phyloP scores from a whole-genome alignment of 2,888 invertebrate genomes.

The Anthophora plumipes region DNA sequence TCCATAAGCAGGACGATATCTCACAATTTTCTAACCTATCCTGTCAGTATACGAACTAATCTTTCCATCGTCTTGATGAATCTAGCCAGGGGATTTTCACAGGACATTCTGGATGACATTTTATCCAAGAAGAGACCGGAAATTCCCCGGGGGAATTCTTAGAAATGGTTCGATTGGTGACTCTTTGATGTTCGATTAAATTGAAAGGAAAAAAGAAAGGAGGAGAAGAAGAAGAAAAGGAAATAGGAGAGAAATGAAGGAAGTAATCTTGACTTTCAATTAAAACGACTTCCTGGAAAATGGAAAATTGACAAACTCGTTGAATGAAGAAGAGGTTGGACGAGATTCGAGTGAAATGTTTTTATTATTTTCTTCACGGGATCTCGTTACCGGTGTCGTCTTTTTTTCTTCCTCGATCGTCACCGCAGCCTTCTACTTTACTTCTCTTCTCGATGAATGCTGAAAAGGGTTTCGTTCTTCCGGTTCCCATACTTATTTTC shows the following conservation, averaged over 20 bases:
- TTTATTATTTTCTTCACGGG: slow-evolving; percentile 28
- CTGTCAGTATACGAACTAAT: no score
- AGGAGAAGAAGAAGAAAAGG: background rate
- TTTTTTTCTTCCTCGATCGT: slow-evolving; percentile 17
- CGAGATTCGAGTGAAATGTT: background rate
- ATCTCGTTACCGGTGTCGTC: slow-evolving; percentile 17
- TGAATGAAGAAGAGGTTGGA: background rate
- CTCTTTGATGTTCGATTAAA: background rate
- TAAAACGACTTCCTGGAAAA: slow-evolving; percentile 12
- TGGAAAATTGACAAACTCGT: background rate
- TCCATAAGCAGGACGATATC: no score
- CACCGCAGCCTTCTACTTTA: background rate
- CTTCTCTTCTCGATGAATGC: background rate
- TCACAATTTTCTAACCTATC: no score
- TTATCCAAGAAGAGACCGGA: background rate
- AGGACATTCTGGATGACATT: background rate
- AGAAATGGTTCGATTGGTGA: background rate
- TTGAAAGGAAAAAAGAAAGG: background rate
- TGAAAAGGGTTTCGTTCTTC: slow-evolving; percentile 6
- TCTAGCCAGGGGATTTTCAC: no score
- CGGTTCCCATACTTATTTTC: background rate
- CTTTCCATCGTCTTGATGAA: no score
- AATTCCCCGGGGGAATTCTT: background rate
- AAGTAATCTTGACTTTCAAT: slow-evolving; percentile 35
- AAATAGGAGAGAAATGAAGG: background rate